phyloP scores from a whole-genome alignment of 2,797 vertebrate genomes.

The Valencia hispanica region DNA sequence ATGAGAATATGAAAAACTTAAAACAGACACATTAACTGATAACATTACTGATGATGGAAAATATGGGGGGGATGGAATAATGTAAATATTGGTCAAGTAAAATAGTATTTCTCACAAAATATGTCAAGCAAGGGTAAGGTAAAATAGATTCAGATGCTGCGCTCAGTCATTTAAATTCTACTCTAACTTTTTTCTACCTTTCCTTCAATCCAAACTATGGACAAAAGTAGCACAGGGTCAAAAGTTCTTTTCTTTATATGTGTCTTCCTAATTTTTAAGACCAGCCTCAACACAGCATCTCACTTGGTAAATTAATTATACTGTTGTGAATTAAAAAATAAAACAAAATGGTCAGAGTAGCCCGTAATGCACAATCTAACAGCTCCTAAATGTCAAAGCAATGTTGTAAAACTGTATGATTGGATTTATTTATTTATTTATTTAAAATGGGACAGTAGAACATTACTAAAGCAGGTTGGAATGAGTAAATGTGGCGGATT shows the following conservation, averaged over 20 bases:
- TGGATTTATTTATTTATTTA: not conserved
- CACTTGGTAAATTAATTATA: constrained; percentile 36
- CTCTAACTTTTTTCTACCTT: constrained; percentile 6
- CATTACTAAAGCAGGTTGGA: not conserved
- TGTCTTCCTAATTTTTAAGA: constrained; percentile 36
- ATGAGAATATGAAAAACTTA: constrained; percentile 7
- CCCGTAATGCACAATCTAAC: constrained; percentile 9
- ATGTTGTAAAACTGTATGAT: not conserved
- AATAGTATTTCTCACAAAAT: not conserved
- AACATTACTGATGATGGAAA: not conserved
- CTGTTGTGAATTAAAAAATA: constrained; percentile 9
- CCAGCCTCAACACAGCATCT: constrained; percentile 33
- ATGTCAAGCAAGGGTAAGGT: not conserved
- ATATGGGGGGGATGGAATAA: constrained; percentile 1
- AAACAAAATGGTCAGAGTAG: not conserved
- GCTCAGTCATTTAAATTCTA: constrained; percentile 1
- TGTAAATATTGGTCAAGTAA: not conserved
- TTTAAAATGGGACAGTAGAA: not conserved
- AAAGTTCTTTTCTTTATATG: constrained; percentile 58
- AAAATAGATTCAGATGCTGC: not conserved
- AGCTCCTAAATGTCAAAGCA: not conserved
- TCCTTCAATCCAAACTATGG: constrained; percentile 39
- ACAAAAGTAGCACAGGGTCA: constrained; percentile 65
- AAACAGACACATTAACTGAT: constrained; percentile 6
- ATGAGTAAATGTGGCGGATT: not conserved